Base-by-base conservation (phyloP, 2,797 vertebrate species). In the Brotula barbata region DNA sequence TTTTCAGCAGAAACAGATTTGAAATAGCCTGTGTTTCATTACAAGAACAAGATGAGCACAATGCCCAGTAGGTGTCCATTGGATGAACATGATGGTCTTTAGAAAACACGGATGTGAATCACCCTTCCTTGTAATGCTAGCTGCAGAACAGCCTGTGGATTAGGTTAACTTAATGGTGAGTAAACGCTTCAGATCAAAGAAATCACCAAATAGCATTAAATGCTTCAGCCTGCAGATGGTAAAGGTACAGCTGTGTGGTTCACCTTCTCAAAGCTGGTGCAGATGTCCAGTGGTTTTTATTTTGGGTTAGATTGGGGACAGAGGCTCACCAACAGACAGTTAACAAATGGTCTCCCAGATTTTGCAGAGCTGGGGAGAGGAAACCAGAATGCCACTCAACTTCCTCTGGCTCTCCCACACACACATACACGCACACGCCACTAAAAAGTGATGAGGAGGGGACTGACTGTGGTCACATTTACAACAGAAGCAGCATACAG, bases 201-300 rank as follows among this genome's bases (percentile, higher is more conserved):
- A 76, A 67, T 64, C 62, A 62, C 68, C 67, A 54, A 58, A 69
- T 58, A 61, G 47, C 49, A 59, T 55, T 33, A 75, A 80, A 61
- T 48, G 44, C 55, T 65, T 20, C 23, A 33, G 57, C 57, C 58
- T 68, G 52, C 71, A 52, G 64, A 75, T 56, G 64, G 17, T 58
- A 66, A 68, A 72, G 67, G 68, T 73, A 58, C 54, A 60, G 58
- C 60, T n/a, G 23, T 34, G 67, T 56, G 67, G 61, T 70, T 81
- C 71, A 76, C 80, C 61, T 77, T 80, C 70, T 72, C 57, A 73
- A 71, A 79, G 59, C 67, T 74, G 73, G 46, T 67, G 16, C 82
- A 77, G 77, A 83, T 85, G 70, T 83, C 53, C 65, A 36, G 49
- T 56, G 80, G 64, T 71, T 86, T 87, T 81, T 77, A 78, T 75